Evolutionary conservation across 2,888 invertebrate species (phyloP).

Genomic region (Stramonita haemastoma): DNA sequence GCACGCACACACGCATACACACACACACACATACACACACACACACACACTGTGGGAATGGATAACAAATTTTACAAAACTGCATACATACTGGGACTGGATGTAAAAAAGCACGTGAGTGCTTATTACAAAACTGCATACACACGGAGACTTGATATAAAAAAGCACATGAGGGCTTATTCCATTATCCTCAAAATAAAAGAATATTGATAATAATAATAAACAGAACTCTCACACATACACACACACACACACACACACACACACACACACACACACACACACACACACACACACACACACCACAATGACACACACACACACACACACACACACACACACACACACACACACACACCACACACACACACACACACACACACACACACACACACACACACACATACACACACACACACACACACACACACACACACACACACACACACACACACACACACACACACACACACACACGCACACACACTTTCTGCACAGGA

Average conservation of each 20-base stretch:
- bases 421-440: neutral
- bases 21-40: neutral
- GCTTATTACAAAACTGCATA: no score
- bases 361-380: neutral
- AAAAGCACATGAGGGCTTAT: no score
- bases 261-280: neutral
- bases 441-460: slow-evolving; percentile 18
- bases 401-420: neutral
- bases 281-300: no score
- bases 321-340: neutral
- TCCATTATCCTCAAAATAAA: no score
- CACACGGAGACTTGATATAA: no score
- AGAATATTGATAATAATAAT: no score
- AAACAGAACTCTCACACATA: neutral
- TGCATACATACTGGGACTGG: no score
- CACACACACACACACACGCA: neutral
- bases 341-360: neutral
- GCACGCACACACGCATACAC: neutral
- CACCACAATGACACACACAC: no score
- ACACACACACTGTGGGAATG: no score
- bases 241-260: neutral
- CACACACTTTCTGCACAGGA: neutral
- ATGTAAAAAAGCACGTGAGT: no score
- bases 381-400: slow-evolving; percentile 8
- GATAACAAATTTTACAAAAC: no score